phyloP scores from a whole-genome alignment of 2,888 invertebrate genomes.

The Zelleria hepariella region DNA sequence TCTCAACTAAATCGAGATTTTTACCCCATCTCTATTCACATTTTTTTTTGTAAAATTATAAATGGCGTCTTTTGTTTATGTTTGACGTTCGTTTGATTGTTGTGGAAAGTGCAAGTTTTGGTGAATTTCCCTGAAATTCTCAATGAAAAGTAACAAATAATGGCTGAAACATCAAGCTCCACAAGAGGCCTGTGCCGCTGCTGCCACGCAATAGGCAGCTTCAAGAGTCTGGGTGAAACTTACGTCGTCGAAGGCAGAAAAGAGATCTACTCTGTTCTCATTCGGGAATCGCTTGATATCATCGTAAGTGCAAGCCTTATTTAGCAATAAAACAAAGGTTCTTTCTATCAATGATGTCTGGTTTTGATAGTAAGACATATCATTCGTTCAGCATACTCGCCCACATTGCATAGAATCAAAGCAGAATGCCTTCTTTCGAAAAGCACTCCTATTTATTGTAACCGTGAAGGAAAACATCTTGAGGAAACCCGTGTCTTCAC shows the following conservation, averaged over 20 bases:
- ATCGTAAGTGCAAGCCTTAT: conserved; percentile 45
- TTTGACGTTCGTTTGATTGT: not conserved
- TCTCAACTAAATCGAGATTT: not conserved
- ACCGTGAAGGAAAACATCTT: too few species aligned
- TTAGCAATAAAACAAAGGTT: not conserved
- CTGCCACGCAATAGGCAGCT: conserved; percentile 42
- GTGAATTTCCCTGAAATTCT: conserved; percentile 1
- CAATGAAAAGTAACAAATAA: conserved; percentile 16
- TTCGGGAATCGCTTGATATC: conserved; percentile 38
- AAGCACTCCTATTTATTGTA: too few species aligned
- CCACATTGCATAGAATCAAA: too few species aligned
- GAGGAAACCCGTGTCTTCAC: too few species aligned
- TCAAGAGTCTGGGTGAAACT: conserved; percentile 29
- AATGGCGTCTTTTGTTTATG: not conserved
- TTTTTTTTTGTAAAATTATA: too few species aligned
- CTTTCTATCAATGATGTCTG: not conserved
- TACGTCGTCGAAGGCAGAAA: conserved; percentile 23
- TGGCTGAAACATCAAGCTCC: conserved; percentile 29
- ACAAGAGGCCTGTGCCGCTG: conserved; percentile 42
- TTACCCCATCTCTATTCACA: too few species aligned
- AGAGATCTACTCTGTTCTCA: conserved; percentile 34
- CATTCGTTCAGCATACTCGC: not conserved
- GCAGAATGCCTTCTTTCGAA: too few species aligned
- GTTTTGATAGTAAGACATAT: too few species aligned
- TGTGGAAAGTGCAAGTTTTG: conserved; percentile 5